Evolutionary conservation across 1,140 invertebrate species (phyloP).

Genomic region (Leptinotarsa defecta): DNA sequence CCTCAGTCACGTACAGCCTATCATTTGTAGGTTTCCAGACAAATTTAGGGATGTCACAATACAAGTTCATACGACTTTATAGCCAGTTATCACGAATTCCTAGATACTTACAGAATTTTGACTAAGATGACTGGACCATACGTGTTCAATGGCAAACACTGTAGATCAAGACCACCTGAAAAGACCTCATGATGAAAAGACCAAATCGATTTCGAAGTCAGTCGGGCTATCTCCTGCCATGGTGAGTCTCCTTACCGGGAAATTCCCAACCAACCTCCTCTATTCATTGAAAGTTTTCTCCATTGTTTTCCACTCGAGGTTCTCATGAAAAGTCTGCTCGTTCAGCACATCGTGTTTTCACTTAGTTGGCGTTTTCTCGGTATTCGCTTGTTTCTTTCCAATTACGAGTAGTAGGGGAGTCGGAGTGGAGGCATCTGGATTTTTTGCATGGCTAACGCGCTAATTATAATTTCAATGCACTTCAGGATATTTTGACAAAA

Average conservation of each 20-base stretch:
- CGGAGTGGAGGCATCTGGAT: background rate
- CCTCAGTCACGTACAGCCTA: too few relatives aligned
- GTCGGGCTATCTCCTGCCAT: background rate
- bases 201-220: background rate
- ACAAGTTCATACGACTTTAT: too few relatives aligned
- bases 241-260: background rate
- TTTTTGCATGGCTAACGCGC: background rate
- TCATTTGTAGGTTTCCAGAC: too few relatives aligned
- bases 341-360: slow-evolving; percentile 13
- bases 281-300: slow-evolving; percentile 11
- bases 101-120: too few relatives aligned
- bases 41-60: too few relatives aligned
- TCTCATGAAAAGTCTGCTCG: slow-evolving; percentile 9
- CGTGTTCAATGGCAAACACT: too few relatives aligned
- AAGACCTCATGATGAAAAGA: background rate
- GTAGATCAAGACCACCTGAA: background rate
- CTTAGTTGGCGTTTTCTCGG: slow-evolving; percentile 17
- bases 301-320: slow-evolving; percentile 16
- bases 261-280: slow-evolving; percentile 11
- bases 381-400: slow-evolving; percentile 17
- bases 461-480: background rate
- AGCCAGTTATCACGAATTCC: too few relatives aligned
- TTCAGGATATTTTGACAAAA: background rate
- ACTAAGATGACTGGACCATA: too few relatives aligned
- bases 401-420: background rate